Evolutionary conservation across 2,888 invertebrate genomes (phyloP).

Genomic region (Tachystola acroxantha): DNA sequence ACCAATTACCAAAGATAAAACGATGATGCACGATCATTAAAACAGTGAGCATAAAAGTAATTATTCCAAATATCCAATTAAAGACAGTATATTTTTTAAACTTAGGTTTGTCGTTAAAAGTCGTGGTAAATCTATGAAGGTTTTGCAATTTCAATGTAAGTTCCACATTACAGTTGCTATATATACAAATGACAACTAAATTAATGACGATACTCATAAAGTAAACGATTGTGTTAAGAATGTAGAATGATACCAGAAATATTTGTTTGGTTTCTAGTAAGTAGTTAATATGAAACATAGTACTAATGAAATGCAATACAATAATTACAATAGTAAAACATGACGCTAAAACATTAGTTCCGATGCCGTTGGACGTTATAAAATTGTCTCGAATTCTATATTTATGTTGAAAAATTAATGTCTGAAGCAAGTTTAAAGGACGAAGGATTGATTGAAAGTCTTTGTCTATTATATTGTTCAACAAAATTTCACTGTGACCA

Average conservation of each 20-base stretch:
- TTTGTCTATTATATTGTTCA: slow-evolving; percentile 7
- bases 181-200: neutral
- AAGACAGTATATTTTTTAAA: neutral
- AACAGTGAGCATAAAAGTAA: neutral
- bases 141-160: neutral
- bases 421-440: slow-evolving; percentile 1
- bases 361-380: neutral
- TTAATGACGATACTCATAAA: neutral
- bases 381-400: slow-evolving; percentile 1
- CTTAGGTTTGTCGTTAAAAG: neutral
- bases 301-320: neutral
- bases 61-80: neutral
- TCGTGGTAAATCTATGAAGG: neutral
- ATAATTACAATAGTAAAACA: neutral
- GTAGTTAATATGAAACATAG: too few species aligned
- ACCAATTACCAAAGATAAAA: neutral
- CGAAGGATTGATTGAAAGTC: slow-evolving; percentile 9
- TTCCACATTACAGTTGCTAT: neutral
- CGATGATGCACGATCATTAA: neutral
- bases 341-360: neutral
- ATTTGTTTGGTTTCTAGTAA: neutral
- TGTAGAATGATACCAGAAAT: neutral
- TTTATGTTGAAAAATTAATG: neutral
- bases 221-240: neutral
- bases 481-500: slow-evolving; percentile 2